A percentile compares a stretch with the other conserved stretches of the same genome.
phyloP scores from a whole-genome alignment of 2,797 vertebrate genomes.

The Lacerta agilis region DNA sequence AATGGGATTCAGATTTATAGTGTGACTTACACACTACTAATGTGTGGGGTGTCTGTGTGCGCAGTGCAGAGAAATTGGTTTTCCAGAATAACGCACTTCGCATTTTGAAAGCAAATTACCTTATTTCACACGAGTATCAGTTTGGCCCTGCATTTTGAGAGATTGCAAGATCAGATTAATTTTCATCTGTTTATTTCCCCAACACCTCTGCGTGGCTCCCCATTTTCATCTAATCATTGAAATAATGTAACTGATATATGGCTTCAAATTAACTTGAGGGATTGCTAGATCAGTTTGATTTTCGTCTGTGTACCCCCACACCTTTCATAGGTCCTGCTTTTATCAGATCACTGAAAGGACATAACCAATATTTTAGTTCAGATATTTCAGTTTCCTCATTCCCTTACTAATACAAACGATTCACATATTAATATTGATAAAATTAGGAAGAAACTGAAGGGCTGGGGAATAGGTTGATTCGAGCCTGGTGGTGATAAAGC shows the following conservation, averaged over 20 bases:
- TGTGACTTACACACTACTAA: background rate
- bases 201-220: background rate
- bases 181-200: background rate
- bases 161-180: background rate
- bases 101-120: background rate
- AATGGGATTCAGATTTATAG: background rate
- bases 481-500: too few species aligned
- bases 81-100: background rate
- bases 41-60: background rate
- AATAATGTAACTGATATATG: background rate
- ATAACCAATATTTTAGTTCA: background rate
- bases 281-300: too few species aligned
- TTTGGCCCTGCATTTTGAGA: background rate
- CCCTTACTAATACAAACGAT: background rate
- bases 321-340: background rate
- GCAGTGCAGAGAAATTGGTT: background rate
- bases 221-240: background rate
- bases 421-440: too few species aligned
- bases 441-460: too few species aligned
- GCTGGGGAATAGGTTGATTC: too few species aligned
- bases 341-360: background rate
- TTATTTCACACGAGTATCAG: background rate
- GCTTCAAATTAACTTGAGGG: background rate
- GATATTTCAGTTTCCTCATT: background rate
- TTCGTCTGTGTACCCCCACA: too few species aligned